Evolutionary conservation across 2,888 invertebrate genomes (phyloP), one percentile per base, ranked within the genome.

Genomic region (Agrochola circellaris): DNA sequence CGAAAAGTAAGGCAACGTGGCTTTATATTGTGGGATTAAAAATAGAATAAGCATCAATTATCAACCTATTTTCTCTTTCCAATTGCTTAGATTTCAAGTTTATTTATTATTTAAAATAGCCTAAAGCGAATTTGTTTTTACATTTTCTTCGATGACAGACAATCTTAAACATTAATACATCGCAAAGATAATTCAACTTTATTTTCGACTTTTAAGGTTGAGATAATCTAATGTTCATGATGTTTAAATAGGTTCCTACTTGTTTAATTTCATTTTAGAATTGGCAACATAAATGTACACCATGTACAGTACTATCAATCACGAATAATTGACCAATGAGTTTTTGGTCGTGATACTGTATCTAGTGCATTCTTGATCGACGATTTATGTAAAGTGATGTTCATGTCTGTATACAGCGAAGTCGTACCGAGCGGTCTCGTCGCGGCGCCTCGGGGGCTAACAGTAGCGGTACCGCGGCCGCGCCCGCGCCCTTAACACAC

Each of bases 401-500:
- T 34, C 15, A 58, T 54, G 6, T 75, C 9, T 54, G 17, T 82
- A 66, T 75, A 73, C 79, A 88, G 92, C 87, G 81, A 87, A 92
- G 67, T 75, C 90, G 88, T 85, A 83, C 23, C n/a, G 87, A 85
- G 81, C 88, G 83, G 70, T 89, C 80, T 48, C 89, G 77, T 74
- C 83, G 81, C 85, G 90, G 89, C 70, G 86, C 89, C 62, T 86
- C 85, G 17, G 90, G 85, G 11, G 81, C 58, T 75, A 86, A 87
- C 80, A 71, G 81, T 20, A 72, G 73, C 7, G 72, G 80, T 2
- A 78, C 66, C 2, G 6, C 78, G 11, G 70, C 87, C 42, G 77
- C 91, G 38, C 83, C 92, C 6, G 84, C 89, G 73, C 90, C 91
- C 64, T 89, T 93, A 51, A 88, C 95, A 8, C 97, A 97, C 85